Conservation (phyloP, 2,888 invertebrate genomes). For the Parnassius apollo region DNA sequence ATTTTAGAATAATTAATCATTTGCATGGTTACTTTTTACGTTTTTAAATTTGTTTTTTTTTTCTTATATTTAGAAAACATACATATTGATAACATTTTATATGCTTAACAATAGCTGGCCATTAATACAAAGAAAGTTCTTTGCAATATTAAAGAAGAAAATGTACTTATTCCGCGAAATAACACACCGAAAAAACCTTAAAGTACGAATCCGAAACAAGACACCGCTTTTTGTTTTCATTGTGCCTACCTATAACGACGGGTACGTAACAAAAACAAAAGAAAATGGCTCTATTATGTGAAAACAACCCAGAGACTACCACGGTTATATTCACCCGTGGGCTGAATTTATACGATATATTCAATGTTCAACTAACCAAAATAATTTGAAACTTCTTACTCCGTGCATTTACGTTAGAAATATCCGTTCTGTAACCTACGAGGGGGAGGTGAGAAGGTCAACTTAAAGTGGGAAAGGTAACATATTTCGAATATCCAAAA, state of each 20-base stretch:
- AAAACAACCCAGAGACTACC: constrained; percentile 77
- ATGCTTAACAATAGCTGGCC: neutral
- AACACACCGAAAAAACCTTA: constrained; percentile 41
- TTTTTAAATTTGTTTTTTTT: no score
- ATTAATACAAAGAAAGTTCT: neutral
- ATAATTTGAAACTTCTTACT: constrained; percentile 45
- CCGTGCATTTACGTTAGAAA: constrained; percentile 27
- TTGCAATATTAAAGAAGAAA: constrained; percentile 37
- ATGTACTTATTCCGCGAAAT: constrained; percentile 36
- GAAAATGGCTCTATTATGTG: constrained; percentile 81
- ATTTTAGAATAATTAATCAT: no score
- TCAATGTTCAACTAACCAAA: constrained; percentile 62
- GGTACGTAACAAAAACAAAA: constrained; percentile 78
- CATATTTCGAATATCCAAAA: constrained; percentile 80
- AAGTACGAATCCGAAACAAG: constrained; percentile 68
- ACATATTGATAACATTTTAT: no score
- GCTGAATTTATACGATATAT: constrained; percentile 79
- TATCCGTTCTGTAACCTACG: neutral
- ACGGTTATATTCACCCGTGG: constrained; percentile 78
- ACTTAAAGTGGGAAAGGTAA: constrained; percentile 47
- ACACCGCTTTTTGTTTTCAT: constrained; percentile 77
- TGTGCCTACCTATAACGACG: constrained; percentile 74
- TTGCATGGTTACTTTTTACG: no score
- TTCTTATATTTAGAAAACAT: no score
- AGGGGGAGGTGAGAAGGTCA: constrained; percentile 38